phyloP scores from a whole-genome alignment of 2,113 vertebrate genomes.

The Leptodactylus fuscus region DNA sequence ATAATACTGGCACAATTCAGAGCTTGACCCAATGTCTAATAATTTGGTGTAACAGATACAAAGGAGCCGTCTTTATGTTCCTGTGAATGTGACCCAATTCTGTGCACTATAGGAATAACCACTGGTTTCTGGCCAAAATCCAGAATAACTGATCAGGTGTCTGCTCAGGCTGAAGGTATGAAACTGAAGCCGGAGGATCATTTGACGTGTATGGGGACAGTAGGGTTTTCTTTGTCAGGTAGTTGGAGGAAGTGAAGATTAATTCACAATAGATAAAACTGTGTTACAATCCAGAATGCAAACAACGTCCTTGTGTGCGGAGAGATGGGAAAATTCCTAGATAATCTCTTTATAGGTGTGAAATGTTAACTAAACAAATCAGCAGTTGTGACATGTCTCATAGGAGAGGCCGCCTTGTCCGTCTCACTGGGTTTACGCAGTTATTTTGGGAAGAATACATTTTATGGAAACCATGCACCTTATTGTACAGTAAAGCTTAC shows the following conservation, averaged over 20 bases:
- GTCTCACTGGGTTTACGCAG: too few relatives aligned
- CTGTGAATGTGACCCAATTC: background rate
- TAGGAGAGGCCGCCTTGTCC: background rate
- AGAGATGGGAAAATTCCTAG: background rate
- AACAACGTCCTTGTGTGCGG: background rate
- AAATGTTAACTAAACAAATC: background rate
- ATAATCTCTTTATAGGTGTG: background rate
- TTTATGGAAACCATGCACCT: too few relatives aligned
- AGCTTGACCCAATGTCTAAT: too few relatives aligned
- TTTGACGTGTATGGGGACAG: background rate
- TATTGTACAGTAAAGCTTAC: too few relatives aligned
- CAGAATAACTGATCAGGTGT: background rate
- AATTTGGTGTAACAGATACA: too few relatives aligned
- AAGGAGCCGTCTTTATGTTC: too few relatives aligned
- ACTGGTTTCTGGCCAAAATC: background rate
- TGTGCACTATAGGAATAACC: background rate
- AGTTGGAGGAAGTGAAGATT: background rate
- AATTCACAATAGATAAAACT: background rate
- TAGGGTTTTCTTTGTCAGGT: background rate
- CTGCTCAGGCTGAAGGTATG: too few relatives aligned
- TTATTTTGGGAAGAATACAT: too few relatives aligned
- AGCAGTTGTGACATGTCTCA: background rate
- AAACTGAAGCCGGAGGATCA: background rate
- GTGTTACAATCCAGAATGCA: background rate
- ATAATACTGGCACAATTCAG: too few relatives aligned